phyloP scores from a whole-genome alignment of 2,113 vertebrate genomes.

The Rhineura floridana region DNA sequence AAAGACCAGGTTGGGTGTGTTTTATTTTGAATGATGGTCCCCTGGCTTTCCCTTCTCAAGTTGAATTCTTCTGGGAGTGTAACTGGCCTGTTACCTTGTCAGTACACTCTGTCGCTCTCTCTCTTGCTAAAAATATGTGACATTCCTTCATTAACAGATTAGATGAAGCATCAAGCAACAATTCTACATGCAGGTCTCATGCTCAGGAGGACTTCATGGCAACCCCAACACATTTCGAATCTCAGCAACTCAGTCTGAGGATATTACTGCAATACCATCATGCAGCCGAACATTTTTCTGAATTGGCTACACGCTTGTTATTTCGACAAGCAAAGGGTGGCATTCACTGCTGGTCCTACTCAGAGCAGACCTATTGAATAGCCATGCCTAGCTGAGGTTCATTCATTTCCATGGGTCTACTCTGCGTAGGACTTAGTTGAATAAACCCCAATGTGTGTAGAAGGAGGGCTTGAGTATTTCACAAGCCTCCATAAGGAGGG shows the following conservation, averaged over 20 bases:
- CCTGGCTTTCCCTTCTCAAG: not conserved
- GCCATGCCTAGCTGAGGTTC: no score
- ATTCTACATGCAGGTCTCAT: not conserved
- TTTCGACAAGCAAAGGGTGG: no score
- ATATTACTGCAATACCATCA: not conserved
- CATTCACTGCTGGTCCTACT: no score
- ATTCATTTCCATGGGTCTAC: no score
- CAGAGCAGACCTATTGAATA: no score
- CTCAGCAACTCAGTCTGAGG: not conserved
- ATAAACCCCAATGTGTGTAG: not conserved
- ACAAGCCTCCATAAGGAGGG: not conserved
- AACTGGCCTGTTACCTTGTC: not conserved
- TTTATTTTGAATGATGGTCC: not conserved
- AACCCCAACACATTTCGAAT: no score
- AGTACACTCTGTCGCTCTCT: not conserved
- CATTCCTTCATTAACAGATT: not conserved
- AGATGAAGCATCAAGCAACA: not conserved
- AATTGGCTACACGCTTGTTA: no score
- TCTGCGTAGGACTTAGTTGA: no score
- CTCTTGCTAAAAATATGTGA: not conserved
- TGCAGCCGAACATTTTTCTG: not conserved
- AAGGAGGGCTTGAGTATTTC: not conserved
- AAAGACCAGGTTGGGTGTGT: no score
- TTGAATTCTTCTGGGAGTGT: not conserved
- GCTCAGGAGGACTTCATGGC: not conserved